A percentile compares a stretch with the other conserved stretches of the same genome.
These are phyloP conservation scores for Eupsilia transversa DNA, from an alignment of 2,888 invertebrate genomes.

Conservation along the genomic window DNA sequence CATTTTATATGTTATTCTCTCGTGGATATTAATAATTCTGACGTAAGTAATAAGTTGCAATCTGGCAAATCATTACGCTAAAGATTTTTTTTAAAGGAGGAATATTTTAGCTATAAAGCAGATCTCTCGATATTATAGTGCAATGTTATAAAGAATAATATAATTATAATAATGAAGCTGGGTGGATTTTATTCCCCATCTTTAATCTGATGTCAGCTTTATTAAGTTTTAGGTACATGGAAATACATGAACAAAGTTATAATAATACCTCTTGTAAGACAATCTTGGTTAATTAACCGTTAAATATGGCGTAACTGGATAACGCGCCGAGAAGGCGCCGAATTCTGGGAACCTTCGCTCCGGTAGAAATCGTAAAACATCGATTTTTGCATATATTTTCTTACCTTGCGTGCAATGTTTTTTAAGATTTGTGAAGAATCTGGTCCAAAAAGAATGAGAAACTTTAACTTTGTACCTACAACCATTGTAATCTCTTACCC, in stretches of 20 bases:
- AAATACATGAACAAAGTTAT: conserved; percentile 29
- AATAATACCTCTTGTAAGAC: conserved; percentile 54
- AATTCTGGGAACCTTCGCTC: conserved; percentile 59
- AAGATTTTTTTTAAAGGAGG: neutral
- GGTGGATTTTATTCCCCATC: neutral
- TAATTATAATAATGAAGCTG: neutral
- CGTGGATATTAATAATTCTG: conserved; percentile 32
- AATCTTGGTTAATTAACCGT: conserved; percentile 64
- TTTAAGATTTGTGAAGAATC: neutral
- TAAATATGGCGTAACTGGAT: conserved; percentile 64
- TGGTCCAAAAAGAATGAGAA: neutral
- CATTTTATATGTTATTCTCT: conserved; percentile 32
- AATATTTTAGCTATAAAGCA: neutral
- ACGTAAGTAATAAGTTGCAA: conserved; percentile 26
- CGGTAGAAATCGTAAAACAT: conserved; percentile 48
- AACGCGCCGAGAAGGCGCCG: conserved; percentile 51
- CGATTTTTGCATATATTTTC: conserved; percentile 25
- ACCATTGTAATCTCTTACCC: neutral
- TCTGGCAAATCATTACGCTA: neutral
- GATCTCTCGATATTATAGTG: neutral
- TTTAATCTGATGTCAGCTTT: conserved; percentile 4
- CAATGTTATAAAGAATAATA: neutral
- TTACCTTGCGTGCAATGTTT: conserved; percentile 4
- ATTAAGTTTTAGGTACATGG: conserved; percentile 2
- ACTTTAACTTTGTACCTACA: neutral